Evolutionary conservation across 2,888 invertebrate genomes (phyloP), one percentile per base, ranked within the genome.

Genomic region (Rhodophaea formosa): DNA sequence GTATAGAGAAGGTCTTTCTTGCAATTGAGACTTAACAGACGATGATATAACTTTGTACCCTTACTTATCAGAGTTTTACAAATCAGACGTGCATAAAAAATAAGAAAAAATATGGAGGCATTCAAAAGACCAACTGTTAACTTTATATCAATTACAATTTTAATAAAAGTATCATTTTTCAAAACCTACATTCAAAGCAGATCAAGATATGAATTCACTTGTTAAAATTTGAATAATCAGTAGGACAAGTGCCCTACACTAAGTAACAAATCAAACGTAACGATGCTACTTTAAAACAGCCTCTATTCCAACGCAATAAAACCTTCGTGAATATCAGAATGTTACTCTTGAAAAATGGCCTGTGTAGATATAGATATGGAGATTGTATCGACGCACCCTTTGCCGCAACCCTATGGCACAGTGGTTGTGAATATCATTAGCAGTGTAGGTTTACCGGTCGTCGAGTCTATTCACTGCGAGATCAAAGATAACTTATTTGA

Each of bases 401-500:
- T 32, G 10, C 15, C 47, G 39, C 55, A 56, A 32, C 56, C 47
- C 56, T 29, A 16, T 30, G 15, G 39, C 39, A 43, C 30, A 15
- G 55, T 35, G 55, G 55, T 46, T 35, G 45, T 56, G 56, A 56
- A 56, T 56, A 56, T 47, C 56, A 56, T 56, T 56, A 56, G 12
- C 53, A 30, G 29, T 14, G 15, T 44, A 30, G 53, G 53, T 44
- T 54, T 54, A 54, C 53, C 30, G 32, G 49, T 49, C 32, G 15
- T 32, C 32, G 29, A 8, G 30, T 49, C 47, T 15, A 10, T 49
- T 49, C 49, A 49, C 1, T 15, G 49, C 3, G 3, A 32, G 49
- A 49, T 49, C 32, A 32, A 8, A 49, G 32, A 49, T 46, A 46
- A 46, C 29, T n/a, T 46, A 44, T 44, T 44, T 14, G 8, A 44